Evolutionary conservation across 2,797 vertebrate species (phyloP).

Genomic region (Cirrhinus mrigala): DNA sequence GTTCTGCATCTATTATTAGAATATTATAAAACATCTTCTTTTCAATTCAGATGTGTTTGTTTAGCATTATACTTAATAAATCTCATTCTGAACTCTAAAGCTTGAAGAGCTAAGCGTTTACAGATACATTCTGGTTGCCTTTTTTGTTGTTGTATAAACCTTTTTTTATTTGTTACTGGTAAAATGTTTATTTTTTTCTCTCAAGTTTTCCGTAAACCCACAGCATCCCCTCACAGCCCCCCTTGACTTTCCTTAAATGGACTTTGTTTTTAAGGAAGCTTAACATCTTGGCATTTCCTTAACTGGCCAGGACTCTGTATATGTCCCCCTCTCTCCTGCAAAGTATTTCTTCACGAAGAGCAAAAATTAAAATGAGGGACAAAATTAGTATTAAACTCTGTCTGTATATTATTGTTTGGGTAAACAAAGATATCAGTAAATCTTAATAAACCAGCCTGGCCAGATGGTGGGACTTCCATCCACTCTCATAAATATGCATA

Average conservation of each 20-base stretch:
- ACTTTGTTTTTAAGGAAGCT: slow-evolving; percentile 14
- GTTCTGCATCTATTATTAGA: neutral
- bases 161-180: neutral
- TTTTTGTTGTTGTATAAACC: neutral
- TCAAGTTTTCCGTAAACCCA: neutral
- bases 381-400: neutral
- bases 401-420: slow-evolving; percentile 1
- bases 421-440: slow-evolving; percentile 22
- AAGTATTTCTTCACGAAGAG: neutral
- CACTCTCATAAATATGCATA: slow-evolving; percentile 14
- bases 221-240: neutral
- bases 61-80: neutral
- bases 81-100: neutral
- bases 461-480: slow-evolving; percentile 25
- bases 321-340: neutral
- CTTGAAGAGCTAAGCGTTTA: neutral
- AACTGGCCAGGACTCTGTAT: neutral
- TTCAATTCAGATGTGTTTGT: neutral
- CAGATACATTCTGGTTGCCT: neutral
- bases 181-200: neutral
- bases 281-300: slow-evolving; percentile 18
- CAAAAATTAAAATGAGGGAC: neutral
- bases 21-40: neutral
- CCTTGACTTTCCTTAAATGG: neutral
- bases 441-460: slow-evolving; percentile 6